Conservation (phyloP, 2,797 vertebrate genomes). For the Echiichthys vipera region DNA sequence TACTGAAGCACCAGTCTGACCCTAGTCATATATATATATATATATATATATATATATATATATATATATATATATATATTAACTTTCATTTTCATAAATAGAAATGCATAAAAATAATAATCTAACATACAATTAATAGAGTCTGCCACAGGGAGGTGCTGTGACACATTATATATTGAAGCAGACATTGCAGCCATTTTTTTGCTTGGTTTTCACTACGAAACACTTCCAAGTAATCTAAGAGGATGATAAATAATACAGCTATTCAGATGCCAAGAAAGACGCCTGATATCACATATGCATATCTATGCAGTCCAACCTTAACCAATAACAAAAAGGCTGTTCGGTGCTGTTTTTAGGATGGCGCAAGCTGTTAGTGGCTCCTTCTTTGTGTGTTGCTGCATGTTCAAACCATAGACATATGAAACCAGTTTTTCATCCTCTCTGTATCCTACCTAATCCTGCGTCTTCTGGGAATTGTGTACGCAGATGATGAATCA, state of each 20-base stretch:
- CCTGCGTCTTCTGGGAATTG: constrained; percentile 70
- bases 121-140: constrained; percentile 2
- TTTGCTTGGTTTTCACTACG: constrained; percentile 19
- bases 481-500: constrained; percentile 31
- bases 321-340: constrained; percentile 1
- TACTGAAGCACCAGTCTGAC: background rate
- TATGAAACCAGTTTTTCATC: constrained; percentile 75
- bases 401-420: constrained; percentile 35
- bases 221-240: background rate
- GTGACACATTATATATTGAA: constrained; percentile 15
- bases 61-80: too few species aligned
- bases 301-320: background rate
- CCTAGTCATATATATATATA: too few species aligned
- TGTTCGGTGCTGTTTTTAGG: constrained; percentile 12
- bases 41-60: too few species aligned
- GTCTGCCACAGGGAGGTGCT: constrained; percentile 55
- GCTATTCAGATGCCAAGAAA: background rate
- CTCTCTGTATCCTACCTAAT: constrained; percentile 71
- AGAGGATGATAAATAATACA: background rate
- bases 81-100: too few species aligned
- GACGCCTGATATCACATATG: background rate
- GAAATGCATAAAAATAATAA: background rate
- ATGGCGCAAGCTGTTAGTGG: background rate
- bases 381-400: constrained; percentile 36
- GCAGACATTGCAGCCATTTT: constrained; percentile 27